A percentile compares a stretch with the other conserved stretches of the same genome.
These are phyloP conservation scores for Gryon sp. DNA, from an alignment of 1,140 invertebrate genomes.

Conservation along the genomic window DNA sequence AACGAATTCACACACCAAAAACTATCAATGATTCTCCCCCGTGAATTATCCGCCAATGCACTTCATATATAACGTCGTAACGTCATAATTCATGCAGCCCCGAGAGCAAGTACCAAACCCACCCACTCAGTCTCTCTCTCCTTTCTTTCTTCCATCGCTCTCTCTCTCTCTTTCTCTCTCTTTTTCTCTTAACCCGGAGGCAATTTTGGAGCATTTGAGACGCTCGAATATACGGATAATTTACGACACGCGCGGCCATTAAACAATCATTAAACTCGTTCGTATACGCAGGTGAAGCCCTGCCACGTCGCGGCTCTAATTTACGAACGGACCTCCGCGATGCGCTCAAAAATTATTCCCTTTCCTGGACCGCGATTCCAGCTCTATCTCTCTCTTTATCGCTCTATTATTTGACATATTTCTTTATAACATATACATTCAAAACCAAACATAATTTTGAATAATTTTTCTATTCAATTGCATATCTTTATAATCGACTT, in stretches of 20 bases:
- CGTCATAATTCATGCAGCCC: constrained; percentile 62
- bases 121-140: constrained; percentile 58
- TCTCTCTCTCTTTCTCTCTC: no score
- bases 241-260: constrained; percentile 78
- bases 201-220: constrained; percentile 79
- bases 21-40: no score
- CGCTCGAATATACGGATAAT: constrained; percentile 79
- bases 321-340: constrained; percentile 78
- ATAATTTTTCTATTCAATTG: no score
- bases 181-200: constrained; percentile 72
- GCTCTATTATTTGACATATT: constrained; percentile 66
- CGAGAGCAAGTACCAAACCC: constrained; percentile 54
- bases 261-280: constrained; percentile 81
- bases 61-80: constrained; percentile 49
- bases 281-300: constrained; percentile 77
- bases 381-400: no score
- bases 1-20: no score
- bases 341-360: constrained; percentile 77
- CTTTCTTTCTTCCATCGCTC: no score
- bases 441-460: no score
- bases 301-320: constrained; percentile 75
- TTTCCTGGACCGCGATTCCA: constrained; percentile 64
- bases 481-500: no score
- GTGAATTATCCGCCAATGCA: constrained; percentile 44
- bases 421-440: no score